Percentiles rank a stretch among this genome's conserved stretches.
Evolutionary conservation across 2,113 vertebrate genomes (phyloP).

Genomic region (Thomomys bottae): DNA sequence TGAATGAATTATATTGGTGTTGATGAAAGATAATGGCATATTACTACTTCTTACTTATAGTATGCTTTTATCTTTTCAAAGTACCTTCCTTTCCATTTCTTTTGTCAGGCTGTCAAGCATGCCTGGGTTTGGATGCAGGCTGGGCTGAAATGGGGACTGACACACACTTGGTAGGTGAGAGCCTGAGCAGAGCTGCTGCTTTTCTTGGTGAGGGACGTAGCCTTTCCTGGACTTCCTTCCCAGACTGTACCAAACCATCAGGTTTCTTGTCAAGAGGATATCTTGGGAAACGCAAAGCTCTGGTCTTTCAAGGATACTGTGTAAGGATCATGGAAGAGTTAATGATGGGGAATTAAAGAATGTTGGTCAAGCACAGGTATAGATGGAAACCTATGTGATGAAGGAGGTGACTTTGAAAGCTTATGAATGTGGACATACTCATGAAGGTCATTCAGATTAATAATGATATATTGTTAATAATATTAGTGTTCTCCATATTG

Average conservation of each 20-base stretch:
- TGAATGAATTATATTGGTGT: slow-evolving; percentile 39
- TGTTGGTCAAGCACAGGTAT: slow-evolving; percentile 14
- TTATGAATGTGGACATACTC: slow-evolving; percentile 22
- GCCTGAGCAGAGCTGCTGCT: background rate
- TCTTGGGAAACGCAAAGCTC: slow-evolving; percentile 31
- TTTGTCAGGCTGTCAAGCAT: slow-evolving; percentile 10
- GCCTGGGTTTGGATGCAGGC: background rate
- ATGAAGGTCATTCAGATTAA: slow-evolving; percentile 51
- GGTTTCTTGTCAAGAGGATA: slow-evolving; percentile 44
- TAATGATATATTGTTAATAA: too few species aligned
- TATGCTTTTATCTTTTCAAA: slow-evolving; percentile 56
- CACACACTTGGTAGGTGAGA: background rate
- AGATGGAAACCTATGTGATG: background rate
- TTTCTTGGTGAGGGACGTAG: background rate
- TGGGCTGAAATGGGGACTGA: background rate
- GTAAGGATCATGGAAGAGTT: slow-evolving; percentile 27
- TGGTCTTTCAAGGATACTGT: background rate
- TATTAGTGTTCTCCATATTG: slow-evolving; percentile 31
- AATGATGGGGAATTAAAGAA: background rate
- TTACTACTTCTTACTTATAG: slow-evolving; percentile 29
- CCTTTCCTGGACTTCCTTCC: background rate
- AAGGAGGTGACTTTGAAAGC: background rate
- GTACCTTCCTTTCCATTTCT: slow-evolving; percentile 18
- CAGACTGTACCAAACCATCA: background rate
- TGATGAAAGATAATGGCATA: slow-evolving; percentile 63